Percentiles rank a stretch among this genome's conserved stretches.
Evolutionary conservation across 2,888 invertebrate genomes (phyloP).

Genomic region (Abscondita cerata): DNA sequence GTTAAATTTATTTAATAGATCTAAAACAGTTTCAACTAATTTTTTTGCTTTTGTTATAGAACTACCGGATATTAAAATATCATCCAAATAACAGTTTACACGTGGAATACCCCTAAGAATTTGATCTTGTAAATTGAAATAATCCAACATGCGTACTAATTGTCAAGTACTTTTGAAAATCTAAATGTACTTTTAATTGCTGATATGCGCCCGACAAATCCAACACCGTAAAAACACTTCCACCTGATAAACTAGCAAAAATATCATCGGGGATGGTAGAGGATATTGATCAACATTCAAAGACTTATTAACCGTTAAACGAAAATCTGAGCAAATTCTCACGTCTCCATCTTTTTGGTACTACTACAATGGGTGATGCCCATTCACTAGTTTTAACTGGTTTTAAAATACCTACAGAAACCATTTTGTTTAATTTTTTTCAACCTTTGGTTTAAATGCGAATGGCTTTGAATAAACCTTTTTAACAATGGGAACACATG

Average conservation of each 20-base stretch:
- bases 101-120: neutral
- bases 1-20: neutral
- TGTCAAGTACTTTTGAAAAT: constrained; percentile 36
- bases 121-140: constrained; percentile 33
- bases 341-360: no score
- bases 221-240: constrained; percentile 38
- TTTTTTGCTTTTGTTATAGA: neutral
- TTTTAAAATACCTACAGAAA: no score
- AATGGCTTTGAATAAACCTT: no score
- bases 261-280: constrained; percentile 45
- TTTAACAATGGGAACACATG: no score
- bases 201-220: constrained; percentile 41
- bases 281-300: constrained; percentile 43
- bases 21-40: neutral
- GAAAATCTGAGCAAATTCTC: constrained; percentile 46
- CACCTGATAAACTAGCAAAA: constrained; percentile 40
- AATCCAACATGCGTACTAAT: constrained; percentile 43
- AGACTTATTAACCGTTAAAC: constrained; percentile 39
- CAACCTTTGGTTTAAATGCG: no score
- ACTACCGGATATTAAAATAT: constrained; percentile 10
- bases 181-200: constrained; percentile 37
- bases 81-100: neutral
- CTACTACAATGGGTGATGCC: no score
- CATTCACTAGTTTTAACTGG: no score
- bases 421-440: no score